phyloP scores from a whole-genome alignment of 2,888 invertebrate species.

The Drosophila robusta region DNA sequence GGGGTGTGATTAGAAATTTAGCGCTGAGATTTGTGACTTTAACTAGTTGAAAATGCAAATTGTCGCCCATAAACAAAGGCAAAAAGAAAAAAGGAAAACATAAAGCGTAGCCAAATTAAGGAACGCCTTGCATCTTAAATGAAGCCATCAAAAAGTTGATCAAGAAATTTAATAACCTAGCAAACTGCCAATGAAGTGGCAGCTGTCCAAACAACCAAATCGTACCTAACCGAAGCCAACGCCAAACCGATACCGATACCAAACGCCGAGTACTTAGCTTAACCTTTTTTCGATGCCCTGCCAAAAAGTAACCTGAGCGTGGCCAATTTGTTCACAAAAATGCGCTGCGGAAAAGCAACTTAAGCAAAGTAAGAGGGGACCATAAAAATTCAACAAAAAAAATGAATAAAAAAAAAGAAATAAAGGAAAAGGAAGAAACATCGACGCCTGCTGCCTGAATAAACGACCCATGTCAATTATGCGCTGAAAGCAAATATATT shows the following conservation, averaged over 20 bases:
- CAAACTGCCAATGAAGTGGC: constrained; percentile 73
- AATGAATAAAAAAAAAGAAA: constrained; percentile 1
- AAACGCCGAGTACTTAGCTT: constrained; percentile 57
- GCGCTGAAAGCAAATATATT: constrained; percentile 81
- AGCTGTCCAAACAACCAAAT: constrained; percentile 75
- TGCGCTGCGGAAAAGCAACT: constrained; percentile 22
- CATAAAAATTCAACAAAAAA: constrained; percentile 15
- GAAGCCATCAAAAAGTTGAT: constrained; percentile 72
- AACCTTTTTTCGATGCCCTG: constrained; percentile 62
- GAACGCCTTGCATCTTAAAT: constrained; percentile 44
- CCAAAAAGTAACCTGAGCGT: constrained; percentile 68
- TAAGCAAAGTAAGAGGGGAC: constrained; percentile 1
- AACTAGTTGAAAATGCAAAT: constrained; percentile 64
- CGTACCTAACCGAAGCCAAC: constrained; percentile 3
- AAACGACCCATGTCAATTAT: constrained; percentile 80
- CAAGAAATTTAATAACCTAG: constrained; percentile 72
- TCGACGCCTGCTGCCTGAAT: constrained; percentile 61
- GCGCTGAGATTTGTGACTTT: constrained; percentile 68
- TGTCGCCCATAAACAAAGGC: constrained; percentile 32
- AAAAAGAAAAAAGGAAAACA: constrained; percentile 9
- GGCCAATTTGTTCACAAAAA: constrained; percentile 68
- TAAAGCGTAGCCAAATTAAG: constrained; percentile 30
- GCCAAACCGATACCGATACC: constrained; percentile 33
- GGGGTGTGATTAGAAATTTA: constrained; percentile 74
- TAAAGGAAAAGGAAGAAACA: constrained; percentile 34